A percentile compares a stretch with the other conserved stretches of the same genome.
phyloP scores from a whole-genome alignment of 2,113 vertebrate species.

The Corythornis cristatus region DNA sequence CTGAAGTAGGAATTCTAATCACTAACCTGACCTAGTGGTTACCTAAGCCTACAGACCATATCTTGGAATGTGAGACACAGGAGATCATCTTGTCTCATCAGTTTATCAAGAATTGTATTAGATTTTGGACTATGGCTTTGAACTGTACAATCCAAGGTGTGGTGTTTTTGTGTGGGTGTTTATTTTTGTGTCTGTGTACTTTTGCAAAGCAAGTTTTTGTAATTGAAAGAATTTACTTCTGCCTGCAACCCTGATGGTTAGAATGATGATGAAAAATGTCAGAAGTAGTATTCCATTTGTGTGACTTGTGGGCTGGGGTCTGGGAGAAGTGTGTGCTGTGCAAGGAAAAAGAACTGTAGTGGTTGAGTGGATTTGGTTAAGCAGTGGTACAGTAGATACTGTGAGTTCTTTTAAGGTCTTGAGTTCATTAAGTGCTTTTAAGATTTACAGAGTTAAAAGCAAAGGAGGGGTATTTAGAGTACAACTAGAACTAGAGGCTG shows the following conservation, averaged over 20 bases:
- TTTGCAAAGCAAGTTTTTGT: neutral
- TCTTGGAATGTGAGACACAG: neutral
- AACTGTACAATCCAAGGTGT: neutral
- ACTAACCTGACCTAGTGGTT: neutral
- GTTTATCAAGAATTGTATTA: neutral
- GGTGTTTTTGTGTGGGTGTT: neutral
- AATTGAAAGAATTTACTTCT: neutral
- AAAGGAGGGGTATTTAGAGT: neutral
- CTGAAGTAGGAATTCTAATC: neutral
- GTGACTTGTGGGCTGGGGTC: neutral
- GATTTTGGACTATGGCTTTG: neutral
- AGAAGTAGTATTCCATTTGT: neutral
- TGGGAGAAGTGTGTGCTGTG: neutral
- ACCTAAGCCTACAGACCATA: neutral
- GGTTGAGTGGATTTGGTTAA: neutral
- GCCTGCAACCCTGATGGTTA: neutral
- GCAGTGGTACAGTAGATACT: neutral
- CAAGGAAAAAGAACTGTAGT: neutral
- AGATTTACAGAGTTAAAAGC: neutral
- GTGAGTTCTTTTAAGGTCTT: neutral
- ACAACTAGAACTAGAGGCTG: neutral
- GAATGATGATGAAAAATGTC: neutral
- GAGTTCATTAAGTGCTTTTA: neutral
- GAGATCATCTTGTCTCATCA: neutral
- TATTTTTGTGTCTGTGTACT: neutral